phyloP scores from a whole-genome alignment of 2,888 invertebrate species.

The Cotesia congregata region DNA sequence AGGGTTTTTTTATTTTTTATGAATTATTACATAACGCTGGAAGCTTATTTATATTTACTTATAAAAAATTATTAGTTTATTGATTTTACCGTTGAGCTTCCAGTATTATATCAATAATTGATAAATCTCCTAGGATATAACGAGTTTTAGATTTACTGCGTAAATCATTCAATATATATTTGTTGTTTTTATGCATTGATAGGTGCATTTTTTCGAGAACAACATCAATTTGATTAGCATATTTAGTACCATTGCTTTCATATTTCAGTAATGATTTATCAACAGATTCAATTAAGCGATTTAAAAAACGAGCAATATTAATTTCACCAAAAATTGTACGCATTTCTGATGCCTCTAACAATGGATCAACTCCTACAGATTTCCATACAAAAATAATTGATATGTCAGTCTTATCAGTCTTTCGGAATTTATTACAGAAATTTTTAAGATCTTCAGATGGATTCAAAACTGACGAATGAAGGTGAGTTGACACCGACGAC shows the following conservation, averaged over 20 bases:
- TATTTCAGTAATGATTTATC: conserved; percentile 57
- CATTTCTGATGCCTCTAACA: conserved; percentile 52
- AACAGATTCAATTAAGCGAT: conserved; percentile 61
- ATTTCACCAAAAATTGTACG: conserved; percentile 61
- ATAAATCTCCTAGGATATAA: conserved; percentile 57
- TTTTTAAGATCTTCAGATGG: conserved; percentile 45
- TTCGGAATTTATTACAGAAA: conserved; percentile 54
- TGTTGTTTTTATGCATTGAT: conserved; percentile 47
- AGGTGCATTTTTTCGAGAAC: conserved; percentile 59
- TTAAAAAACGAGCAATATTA: conserved; percentile 65
- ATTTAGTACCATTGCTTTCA: conserved; percentile 58
- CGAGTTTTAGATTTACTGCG: conserved; percentile 45
- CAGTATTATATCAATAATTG: conserved; percentile 61
- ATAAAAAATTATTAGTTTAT: conserved; percentile 1
- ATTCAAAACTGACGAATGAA: conserved; percentile 60
- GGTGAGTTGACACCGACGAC: conserved; percentile 53
- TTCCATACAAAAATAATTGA: conserved; percentile 63
- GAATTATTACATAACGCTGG: not conserved
- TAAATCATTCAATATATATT: conserved; percentile 40
- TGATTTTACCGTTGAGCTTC: conserved; percentile 29
- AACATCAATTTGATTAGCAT: conserved; percentile 61
- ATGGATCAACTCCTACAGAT: conserved; percentile 57
- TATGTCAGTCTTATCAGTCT: conserved; percentile 44
- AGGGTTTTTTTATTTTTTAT: not conserved
- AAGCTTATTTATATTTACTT: not conserved